Conservation (phyloP, 2,113 vertebrate species). For the Lophotis ruficrista region DNA sequence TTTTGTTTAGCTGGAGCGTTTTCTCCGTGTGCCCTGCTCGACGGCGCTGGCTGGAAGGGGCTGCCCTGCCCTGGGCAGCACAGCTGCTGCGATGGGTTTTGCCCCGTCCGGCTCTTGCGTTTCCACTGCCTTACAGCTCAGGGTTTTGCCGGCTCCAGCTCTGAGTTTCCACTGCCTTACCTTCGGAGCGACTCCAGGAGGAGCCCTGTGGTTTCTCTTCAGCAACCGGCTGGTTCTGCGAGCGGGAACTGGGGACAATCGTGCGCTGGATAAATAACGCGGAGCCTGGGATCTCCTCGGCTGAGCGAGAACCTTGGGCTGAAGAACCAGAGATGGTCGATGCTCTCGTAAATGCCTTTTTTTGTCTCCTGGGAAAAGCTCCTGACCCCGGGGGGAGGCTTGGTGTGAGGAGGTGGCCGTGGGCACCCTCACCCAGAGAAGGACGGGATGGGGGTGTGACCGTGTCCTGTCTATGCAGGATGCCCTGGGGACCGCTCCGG, state of each 20-base stretch:
- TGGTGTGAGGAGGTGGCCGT: fast-evolving
- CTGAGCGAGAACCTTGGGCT: fast-evolving
- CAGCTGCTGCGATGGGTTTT: not conserved
- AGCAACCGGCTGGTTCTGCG: fast-evolving
- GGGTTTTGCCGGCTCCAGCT: fast-evolving
- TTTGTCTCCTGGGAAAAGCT: not conserved
- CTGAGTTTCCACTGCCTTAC: not conserved
- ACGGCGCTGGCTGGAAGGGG: not conserved
- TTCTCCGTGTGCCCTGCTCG: fast-evolving
- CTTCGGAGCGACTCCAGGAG: not conserved
- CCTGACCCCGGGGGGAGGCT: fast-evolving
- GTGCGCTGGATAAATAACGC: fast-evolving
- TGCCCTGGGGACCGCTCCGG: not conserved
- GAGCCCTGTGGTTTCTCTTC: not conserved
- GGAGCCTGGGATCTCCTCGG: not conserved
- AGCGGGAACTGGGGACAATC: fast-evolving
- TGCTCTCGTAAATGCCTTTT: not conserved
- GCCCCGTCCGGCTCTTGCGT: fast-evolving
- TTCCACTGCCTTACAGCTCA: not conserved
- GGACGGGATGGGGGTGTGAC: too few species aligned
- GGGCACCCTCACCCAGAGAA: not conserved
- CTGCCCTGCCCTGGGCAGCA: not conserved
- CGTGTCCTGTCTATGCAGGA: too few species aligned
- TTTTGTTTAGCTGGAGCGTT: fast-evolving
- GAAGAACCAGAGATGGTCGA: not conserved